These are phyloP conservation scores for Hyperopisus bebe DNA, from an alignment of 2,113 vertebrate species.

Conservation along the genomic window DNA sequence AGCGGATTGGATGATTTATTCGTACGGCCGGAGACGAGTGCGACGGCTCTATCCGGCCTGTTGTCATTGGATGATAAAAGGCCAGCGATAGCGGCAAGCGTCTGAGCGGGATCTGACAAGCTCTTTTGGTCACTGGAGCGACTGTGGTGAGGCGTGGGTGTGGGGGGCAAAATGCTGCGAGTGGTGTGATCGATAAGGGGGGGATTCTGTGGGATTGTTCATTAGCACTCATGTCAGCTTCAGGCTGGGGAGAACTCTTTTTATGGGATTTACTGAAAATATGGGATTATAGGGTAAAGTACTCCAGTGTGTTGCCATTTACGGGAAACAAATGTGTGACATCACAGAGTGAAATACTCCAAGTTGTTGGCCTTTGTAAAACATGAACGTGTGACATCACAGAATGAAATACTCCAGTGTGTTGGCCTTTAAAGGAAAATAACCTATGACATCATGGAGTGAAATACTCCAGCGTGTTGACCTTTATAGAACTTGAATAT, in stretches of 20 bases:
- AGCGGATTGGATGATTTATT: slow-evolving; percentile 36
- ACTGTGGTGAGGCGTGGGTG: background rate
- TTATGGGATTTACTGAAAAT: background rate
- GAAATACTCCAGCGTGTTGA: background rate
- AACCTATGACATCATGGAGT: background rate
- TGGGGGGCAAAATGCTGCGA: background rate
- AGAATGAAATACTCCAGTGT: background rate
- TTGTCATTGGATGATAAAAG: slow-evolving; percentile 27
- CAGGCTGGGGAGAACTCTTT: background rate
- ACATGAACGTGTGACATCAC: background rate
- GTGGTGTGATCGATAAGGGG: background rate
- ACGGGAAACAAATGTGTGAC: background rate
- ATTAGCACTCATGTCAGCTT: background rate
- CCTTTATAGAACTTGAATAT: background rate
- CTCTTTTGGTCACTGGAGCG: slow-evolving; percentile 11
- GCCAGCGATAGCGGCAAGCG: slow-evolving; percentile 15
- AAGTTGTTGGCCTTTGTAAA: background rate
- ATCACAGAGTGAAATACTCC: background rate
- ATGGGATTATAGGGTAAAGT: background rate
- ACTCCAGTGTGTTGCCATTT: background rate
- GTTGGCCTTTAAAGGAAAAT: background rate
- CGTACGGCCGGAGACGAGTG: slow-evolving; percentile 27
- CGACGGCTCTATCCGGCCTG: slow-evolving; percentile 26
- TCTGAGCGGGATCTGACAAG: slow-evolving; percentile 18
- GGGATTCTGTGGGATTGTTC: background rate